Percentiles rank a stretch among this genome's conserved stretches.
phyloP scores from a whole-genome alignment of 1,140 invertebrate genomes.

The Drosophila equinoxialis region DNA sequence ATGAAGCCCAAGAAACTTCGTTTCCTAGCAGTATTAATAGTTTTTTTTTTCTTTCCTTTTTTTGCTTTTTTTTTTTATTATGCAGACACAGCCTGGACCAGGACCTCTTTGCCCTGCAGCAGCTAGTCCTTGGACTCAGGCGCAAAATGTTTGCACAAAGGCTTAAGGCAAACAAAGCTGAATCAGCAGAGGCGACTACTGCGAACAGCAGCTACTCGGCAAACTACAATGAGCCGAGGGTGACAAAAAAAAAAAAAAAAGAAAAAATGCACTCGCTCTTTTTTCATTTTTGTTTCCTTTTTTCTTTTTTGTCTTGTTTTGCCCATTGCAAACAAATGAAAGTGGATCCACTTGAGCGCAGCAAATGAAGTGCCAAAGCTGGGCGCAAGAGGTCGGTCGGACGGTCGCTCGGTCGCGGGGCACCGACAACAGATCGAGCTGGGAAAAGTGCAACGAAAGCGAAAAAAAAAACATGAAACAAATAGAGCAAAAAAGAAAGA shows the following conservation, averaged over 20 bases:
- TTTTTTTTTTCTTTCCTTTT: not conserved
- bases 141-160: slow-evolving; percentile 81
- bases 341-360: slow-evolving; percentile 82
- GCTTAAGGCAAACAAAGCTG: slow-evolving; percentile 82
- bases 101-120: slow-evolving; percentile 24
- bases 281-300: not conserved
- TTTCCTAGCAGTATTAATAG: not conserved
- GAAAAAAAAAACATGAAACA: slow-evolving; percentile 73
- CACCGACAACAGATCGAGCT: slow-evolving; percentile 52
- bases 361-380: slow-evolving; percentile 76
- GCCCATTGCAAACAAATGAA: slow-evolving; percentile 76
- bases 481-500: slow-evolving; percentile 49
- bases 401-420: slow-evolving; percentile 19
- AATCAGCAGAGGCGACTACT: slow-evolving; percentile 65
- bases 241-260: slow-evolving; percentile 59
- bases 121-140: slow-evolving; percentile 52
- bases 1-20: not conserved
- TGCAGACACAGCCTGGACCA: slow-evolving; percentile 52
- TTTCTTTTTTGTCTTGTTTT: slow-evolving; percentile 46
- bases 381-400: slow-evolving; percentile 15
- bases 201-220: slow-evolving; percentile 66
- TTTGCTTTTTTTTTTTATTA: slow-evolving; percentile 36
- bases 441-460: slow-evolving; percentile 81
- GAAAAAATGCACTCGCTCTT: slow-evolving; percentile 51
- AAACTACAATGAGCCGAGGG: slow-evolving; percentile 63